These are phyloP conservation scores for Neopelma chrysocephalum DNA, from an alignment of 2,797 vertebrate species.

Conservation along the genomic window DNA sequence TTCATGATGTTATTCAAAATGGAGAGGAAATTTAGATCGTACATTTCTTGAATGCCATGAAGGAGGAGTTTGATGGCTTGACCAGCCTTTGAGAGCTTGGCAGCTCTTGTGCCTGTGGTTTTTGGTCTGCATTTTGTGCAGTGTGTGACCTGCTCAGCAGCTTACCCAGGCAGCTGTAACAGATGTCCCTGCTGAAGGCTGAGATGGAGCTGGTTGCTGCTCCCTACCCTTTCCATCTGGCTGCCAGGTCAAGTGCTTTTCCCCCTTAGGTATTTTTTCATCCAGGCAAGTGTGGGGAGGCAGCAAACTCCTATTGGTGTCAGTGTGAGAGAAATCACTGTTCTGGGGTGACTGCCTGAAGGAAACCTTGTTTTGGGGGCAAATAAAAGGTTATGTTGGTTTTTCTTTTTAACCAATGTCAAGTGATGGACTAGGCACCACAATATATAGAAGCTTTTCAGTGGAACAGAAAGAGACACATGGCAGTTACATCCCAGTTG, in stretches of 20 bases:
- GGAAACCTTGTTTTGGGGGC: neutral
- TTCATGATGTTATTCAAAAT: neutral
- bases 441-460: neutral
- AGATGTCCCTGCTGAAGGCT: neutral
- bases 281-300: neutral
- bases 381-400: neutral
- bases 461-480: rapidly evolving
- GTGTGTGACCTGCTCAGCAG: neutral
- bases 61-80: neutral
- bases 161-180: neutral
- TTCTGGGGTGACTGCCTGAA: neutral
- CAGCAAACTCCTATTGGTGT: neutral
- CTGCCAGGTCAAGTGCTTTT: neutral
- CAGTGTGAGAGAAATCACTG: neutral
- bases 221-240: neutral
- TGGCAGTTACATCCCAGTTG: neutral
- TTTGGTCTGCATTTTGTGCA: neutral
- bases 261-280: neutral
- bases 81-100: neutral
- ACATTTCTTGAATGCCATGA: neutral
- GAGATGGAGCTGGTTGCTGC: neutral
- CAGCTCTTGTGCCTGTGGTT: neutral
- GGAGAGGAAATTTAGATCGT: neutral
- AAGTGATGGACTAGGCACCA: neutral
- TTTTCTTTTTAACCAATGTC: neutral